Percentiles rank a stretch among this genome's conserved stretches.
phyloP scores from a whole-genome alignment of 2,888 invertebrate species.

The Lasioglossum figueresi region DNA sequence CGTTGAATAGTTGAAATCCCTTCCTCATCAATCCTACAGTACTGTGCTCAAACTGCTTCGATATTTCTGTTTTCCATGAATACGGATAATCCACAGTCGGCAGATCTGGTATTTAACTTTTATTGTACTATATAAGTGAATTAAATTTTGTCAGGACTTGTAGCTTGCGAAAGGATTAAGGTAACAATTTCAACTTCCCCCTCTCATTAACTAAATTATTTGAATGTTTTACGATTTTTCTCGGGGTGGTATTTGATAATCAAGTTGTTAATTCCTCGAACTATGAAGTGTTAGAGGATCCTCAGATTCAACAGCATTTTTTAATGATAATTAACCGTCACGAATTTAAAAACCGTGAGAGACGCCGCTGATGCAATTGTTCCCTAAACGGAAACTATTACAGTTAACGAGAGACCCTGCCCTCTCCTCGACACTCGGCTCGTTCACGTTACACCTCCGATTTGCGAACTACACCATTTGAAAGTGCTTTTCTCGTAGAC shows the following conservation, averaged over 20 bases:
- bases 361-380: neutral
- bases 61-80: neutral
- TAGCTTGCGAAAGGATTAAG: too few species aligned
- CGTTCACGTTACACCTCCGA: neutral
- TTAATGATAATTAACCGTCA: neutral
- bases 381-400: neutral
- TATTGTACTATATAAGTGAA: neutral
- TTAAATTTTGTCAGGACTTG: neutral
- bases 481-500: neutral
- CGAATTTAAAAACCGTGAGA: neutral
- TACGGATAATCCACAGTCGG: too few species aligned
- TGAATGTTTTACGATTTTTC: too few species aligned
- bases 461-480: neutral
- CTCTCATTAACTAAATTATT: neutral
- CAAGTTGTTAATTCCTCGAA: neutral
- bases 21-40: too few species aligned
- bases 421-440: neutral
- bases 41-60: neutral
- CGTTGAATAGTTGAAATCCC: too few species aligned
- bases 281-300: neutral
- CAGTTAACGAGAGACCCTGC: neutral
- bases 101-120: neutral
- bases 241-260: neutral
- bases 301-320: neutral
- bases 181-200: neutral